Evolutionary conservation across 2,113 vertebrate genomes (phyloP), one percentile per base, ranked within the genome.

Genomic region (Apodemus sylvaticus): DNA sequence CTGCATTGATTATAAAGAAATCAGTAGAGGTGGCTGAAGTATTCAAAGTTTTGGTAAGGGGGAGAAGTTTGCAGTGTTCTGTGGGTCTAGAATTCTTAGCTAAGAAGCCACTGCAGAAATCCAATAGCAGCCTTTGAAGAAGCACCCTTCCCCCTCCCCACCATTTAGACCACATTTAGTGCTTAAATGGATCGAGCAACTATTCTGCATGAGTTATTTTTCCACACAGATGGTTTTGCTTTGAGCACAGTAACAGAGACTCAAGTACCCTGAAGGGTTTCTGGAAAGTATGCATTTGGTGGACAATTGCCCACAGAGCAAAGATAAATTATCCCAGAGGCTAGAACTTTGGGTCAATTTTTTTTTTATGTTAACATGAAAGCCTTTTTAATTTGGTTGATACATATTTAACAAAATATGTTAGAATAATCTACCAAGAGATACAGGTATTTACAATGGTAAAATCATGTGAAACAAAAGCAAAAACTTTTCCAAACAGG

Each of bases 341-440:
- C 34, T 16, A 5, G 0, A 36, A 39, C 77, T 95, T 42, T 74
- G 29, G 68, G n/a, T n/a, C n/a, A n/a, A n/a, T n/a, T n/a, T n/a
- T n/a, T n/a, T n/a, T n/a, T n/a, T n/a, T n/a, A 92, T 76, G 66
- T 31, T 86, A 74, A 94, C 94, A 74, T 53, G 36, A 95, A 95
- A 96, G 48, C 16, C 88, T 70, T 93, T 98, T 98, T 97, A 96
- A 97, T 97, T 93, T 94, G 68, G 29, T 90, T 90, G 60, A 93
- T 94, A 97, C 79, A 95, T 90, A 93, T 90, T 89, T 96, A 86
- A 97, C 97, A 96, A 96, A 96, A 90, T 94, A 94, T 31, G 89
- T 95, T 86, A 96, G 87, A 94, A 96, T 94, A 88, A 96, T 36
- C 74, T 92, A 96, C 58, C 1, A 93, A 86, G 62, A 93, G 79